Evolutionary conservation across 2,113 vertebrate species (phyloP), one percentile per base, ranked within the genome.

Genomic region (Pampusana beccarii): DNA sequence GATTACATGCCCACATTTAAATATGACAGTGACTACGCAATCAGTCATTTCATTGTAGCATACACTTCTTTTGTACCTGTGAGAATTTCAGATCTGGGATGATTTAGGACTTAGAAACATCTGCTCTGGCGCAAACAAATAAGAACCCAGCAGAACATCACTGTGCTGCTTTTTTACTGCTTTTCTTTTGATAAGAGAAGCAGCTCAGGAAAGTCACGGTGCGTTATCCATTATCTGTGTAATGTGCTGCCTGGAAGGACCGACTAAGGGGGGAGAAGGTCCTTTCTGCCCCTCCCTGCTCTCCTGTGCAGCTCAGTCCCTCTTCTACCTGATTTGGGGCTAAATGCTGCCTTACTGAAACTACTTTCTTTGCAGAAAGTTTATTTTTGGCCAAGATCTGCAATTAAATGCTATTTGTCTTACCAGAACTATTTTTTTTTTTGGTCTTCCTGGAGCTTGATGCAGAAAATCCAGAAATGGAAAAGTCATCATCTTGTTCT

Each of bases 211-310:
- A 84, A 28, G 40, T n/a, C 15, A 6, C 0, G 10, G 36, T 23
- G 4, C 3, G 1, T 13, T 24, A 12, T 5, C 36, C 17, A 1
- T 12, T 20, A 12, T 4, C 36, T 24, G 25, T 10, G 34, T 6
- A 1, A 40, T 0, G 40, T 8, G 4, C 16, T 7, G 53, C 33
- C 60, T 58, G 60, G 24, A 34, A 51, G 11, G 9, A 42, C 26
- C 46, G 10, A 1, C 34, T 24, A 25, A 16, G 21, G 12, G 13
- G 31, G 11, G 10, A 57, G 53, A 74, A 25, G 44, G 38, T 24
- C 50, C 25, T 12, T 48, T 4, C 53, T 36, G 48, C 57, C 48
- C 2, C 34, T 69, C 42, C 85, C 26, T 11, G 6, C 60, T 11
- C 23, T 36, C 28, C 48, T 9, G 54, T 8, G 21, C 38, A 25